These are phyloP conservation scores for Himalopsyche tibetana DNA, from an alignment of 2,888 invertebrate genomes.

Conservation along the genomic window DNA sequence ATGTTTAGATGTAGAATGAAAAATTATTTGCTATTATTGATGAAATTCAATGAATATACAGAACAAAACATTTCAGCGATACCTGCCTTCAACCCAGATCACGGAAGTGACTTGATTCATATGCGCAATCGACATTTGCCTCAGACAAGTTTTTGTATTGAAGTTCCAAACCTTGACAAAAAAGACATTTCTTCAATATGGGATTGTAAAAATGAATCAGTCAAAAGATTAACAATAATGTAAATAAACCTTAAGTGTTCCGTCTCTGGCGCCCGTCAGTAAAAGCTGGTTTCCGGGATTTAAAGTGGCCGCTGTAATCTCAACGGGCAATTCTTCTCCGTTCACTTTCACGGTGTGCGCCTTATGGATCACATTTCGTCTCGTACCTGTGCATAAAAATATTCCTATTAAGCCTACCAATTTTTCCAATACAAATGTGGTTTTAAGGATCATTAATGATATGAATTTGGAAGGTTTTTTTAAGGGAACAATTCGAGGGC, in stretches of 20 bases:
- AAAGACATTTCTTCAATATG: background rate
- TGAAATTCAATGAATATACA: background rate
- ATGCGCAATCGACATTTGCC: constrained; percentile 81
- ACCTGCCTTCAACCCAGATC: constrained; percentile 80
- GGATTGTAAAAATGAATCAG: background rate
- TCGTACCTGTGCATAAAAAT: constrained; percentile 45
- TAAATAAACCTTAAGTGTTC: constrained; percentile 79
- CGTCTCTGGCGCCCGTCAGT: constrained; percentile 87
- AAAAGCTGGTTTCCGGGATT: constrained; percentile 85
- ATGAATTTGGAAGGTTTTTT: no score
- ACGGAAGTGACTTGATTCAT: constrained; percentile 78
- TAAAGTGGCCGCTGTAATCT: constrained; percentile 87
- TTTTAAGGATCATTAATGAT: no score
- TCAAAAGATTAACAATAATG: background rate
- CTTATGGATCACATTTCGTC: constrained; percentile 78
- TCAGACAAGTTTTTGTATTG: constrained; percentile 85
- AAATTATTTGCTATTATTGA: no score
- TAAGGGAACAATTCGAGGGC: no score
- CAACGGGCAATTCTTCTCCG: constrained; percentile 81
- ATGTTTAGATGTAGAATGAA: no score
- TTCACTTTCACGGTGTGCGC: constrained; percentile 83
- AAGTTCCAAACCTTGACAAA: constrained; percentile 86
- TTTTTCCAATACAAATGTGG: background rate
- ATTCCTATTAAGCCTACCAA: background rate
- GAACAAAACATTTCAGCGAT: constrained; percentile 57